Evolutionary conservation across 1,140 invertebrate genomes (phyloP).

Genomic region (Branchinecta lindahli): DNA sequence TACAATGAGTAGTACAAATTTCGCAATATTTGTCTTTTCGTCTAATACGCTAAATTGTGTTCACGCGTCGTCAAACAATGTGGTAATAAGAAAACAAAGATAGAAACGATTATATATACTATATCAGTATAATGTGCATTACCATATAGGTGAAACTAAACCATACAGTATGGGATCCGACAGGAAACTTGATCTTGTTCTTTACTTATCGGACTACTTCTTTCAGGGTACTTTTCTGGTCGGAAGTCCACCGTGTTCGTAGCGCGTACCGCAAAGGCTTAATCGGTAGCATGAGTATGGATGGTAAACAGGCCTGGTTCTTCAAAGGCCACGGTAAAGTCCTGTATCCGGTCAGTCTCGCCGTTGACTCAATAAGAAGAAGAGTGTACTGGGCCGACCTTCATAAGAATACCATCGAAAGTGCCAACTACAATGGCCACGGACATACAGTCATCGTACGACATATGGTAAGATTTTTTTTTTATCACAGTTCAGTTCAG

Average conservation of each 20-base stretch:
- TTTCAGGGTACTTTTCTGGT: neutral
- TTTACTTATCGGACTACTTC: neutral
- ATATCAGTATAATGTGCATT: no score
- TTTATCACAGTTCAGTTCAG: no score
- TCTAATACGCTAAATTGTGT: no score
- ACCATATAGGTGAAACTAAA: no score
- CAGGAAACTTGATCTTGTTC: no score
- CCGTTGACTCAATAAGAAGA: neutral
- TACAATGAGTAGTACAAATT: no score
- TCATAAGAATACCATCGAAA: neutral
- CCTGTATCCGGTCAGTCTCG: neutral
- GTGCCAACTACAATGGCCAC: neutral
- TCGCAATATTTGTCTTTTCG: no score
- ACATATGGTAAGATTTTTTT: neutral
- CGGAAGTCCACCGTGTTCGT: neutral
- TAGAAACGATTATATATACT: no score
- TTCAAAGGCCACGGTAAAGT: neutral
- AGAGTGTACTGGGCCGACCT: neutral
- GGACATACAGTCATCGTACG: neutral
- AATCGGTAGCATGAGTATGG: neutral
- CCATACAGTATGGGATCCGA: no score
- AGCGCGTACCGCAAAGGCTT: neutral
- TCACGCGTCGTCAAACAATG: no score
- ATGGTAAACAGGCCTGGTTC: constrained; percentile 2
- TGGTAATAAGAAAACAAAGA: no score